These are phyloP conservation scores for Dendrocopos noguchii DNA, from an alignment of 2,113 vertebrate species.

Conservation along the genomic window DNA sequence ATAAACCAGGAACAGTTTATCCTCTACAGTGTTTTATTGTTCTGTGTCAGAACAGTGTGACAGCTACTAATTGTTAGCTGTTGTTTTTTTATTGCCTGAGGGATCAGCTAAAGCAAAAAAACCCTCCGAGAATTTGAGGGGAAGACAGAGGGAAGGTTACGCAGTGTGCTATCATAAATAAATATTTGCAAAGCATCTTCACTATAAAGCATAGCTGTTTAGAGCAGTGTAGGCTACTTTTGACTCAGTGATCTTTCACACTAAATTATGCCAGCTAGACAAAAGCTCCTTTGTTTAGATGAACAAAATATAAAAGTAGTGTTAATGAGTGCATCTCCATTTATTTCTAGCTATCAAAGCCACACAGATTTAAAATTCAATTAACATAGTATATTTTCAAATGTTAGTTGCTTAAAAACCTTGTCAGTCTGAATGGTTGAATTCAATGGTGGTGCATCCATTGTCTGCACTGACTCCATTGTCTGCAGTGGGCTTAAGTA, in stretches of 20 bases:
- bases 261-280: neutral
- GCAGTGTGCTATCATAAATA: neutral
- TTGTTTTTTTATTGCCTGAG: constrained; percentile 1
- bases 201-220: neutral
- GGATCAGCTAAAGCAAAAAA: neutral
- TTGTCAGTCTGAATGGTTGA: neutral
- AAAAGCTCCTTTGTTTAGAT: neutral
- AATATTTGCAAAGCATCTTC: constrained; percentile 23
- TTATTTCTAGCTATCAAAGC: neutral
- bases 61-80: constrained; percentile 22
- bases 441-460: neutral
- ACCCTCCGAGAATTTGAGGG: neutral
- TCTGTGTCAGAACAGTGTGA: neutral
- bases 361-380: neutral
- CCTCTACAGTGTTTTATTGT: neutral
- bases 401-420: neutral
- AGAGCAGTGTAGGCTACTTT: neutral
- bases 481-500: neutral
- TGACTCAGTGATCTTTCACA: neutral
- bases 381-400: neutral
- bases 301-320: neutral
- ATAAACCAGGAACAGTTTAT: constrained; percentile 6
- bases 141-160: neutral
- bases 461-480: neutral
- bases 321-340: neutral